Evolutionary conservation across 2,113 vertebrate species (phyloP).

Genomic region (Copsychus sechellarum): DNA sequence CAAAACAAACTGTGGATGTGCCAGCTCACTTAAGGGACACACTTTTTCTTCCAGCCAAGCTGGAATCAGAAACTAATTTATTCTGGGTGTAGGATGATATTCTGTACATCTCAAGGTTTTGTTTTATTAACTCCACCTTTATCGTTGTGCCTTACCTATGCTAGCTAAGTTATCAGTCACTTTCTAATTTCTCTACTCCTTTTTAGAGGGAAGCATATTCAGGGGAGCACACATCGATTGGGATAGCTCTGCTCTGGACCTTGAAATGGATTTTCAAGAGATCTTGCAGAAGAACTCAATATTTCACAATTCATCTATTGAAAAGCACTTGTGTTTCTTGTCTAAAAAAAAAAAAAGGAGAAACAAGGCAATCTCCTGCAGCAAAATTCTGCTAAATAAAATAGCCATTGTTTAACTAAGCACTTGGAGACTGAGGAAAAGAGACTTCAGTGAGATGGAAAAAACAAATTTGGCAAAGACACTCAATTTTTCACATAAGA

Average conservation of each 20-base stretch:
- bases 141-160: neutral
- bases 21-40: neutral
- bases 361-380: neutral
- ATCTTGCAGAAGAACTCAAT: slow-evolving; percentile 36
- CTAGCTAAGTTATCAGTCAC: neutral
- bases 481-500: neutral
- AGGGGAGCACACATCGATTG: neutral
- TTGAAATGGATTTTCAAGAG: slow-evolving; percentile 45
- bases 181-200: neutral
- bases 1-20: neutral
- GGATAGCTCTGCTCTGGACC: neutral
- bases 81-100: neutral
- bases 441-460: neutral
- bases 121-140: neutral
- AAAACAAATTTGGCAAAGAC: neutral
- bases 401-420: neutral
- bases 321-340: neutral
- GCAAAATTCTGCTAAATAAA: neutral
- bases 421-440: neutral
- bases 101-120: neutral
- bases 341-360: neutral
- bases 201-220: neutral
- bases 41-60: neutral
- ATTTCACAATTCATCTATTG: slow-evolving; percentile 7
- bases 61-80: neutral